Base-by-base conservation (phyloP, 2,113 vertebrate genomes). In the Natator depressus region DNA sequence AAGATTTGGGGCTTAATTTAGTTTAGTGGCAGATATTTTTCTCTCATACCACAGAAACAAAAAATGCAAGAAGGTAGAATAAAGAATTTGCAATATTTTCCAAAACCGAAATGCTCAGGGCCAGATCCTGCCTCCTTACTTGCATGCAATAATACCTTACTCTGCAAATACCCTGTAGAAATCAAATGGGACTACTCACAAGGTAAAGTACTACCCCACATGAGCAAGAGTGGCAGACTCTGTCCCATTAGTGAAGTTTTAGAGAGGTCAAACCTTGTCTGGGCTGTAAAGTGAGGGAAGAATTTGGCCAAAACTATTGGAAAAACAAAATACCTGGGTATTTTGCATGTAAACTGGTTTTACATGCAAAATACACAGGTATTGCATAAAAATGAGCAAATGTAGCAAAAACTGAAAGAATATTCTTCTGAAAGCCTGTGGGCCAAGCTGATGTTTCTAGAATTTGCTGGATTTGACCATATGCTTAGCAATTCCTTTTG, bases 401-500 rank as follows among this genome's bases (percentile, higher is more conserved):
- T 86, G 9, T 72, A 72, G 17, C 27, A 55, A 95, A 88, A 95
- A 88, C 79, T 87, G 31, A 82, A 93, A 95, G 92, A 54, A 25
- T 86, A 84, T 94, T 94, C 90, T 95, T 91, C 88, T 76, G 47
- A 94, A 92, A 79, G 88, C 78, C 92, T 94, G 31, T 79, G 87
- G 96, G 87, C 84, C 75, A 12, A 12, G 62, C 24, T 47, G 47
- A 85, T 85, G 88, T 59, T 94, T 86, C 94, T 89, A 91, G 83
- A 96, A 95, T 57, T 91, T 93, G 72, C 87, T 89, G 93, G 86
- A 50, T 96, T 94, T 76, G 59, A 59, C 96, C 94, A 91, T 93
- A 95, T 96, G 93, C 86, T 98, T 93, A 84, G 55, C 3, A 2
- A 87, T 0, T 0, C 19, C 80, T 84, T 94, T 97, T 95, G 83